Evolutionary conservation across 2,888 invertebrate genomes (phyloP).

Genomic region (Stenoptilia bipunctidactyla): DNA sequence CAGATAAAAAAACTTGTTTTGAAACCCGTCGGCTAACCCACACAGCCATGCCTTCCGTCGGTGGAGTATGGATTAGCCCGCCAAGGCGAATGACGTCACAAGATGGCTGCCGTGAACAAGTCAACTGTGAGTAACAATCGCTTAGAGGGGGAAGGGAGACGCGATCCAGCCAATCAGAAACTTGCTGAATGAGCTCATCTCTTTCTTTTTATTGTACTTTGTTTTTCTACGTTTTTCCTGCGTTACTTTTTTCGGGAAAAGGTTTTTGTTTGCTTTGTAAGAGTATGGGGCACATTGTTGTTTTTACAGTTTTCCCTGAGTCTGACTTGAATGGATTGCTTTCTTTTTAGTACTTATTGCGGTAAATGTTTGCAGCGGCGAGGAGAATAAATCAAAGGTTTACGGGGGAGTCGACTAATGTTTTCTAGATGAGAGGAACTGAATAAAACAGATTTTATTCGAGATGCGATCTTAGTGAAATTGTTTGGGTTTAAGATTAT

Average conservation of each 20-base stretch:
- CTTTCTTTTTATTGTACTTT: constrained; percentile 62
- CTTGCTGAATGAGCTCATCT: constrained; percentile 61
- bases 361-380: not conserved
- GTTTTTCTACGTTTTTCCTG: constrained; percentile 66
- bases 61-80: constrained; percentile 51
- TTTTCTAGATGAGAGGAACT: not conserved
- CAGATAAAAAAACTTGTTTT: constrained; percentile 6
- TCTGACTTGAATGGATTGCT: constrained; percentile 17
- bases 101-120: constrained; percentile 71
- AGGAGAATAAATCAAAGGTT: not conserved
- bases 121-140: constrained; percentile 69
- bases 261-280: constrained; percentile 65
- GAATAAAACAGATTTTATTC: not conserved
- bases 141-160: constrained; percentile 22
- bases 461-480: too few species aligned
- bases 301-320: constrained; percentile 46
- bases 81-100: constrained; percentile 65
- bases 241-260: constrained; percentile 53
- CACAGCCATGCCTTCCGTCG: constrained; percentile 25
- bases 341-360: not conserved
- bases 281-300: constrained; percentile 43
- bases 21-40: constrained; percentile 35
- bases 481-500: too few species aligned
- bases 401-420: not conserved
- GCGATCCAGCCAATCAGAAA: constrained; percentile 46